Base-by-base conservation (phyloP, 2,113 vertebrate genomes). In the Crotalus viridis region DNA sequence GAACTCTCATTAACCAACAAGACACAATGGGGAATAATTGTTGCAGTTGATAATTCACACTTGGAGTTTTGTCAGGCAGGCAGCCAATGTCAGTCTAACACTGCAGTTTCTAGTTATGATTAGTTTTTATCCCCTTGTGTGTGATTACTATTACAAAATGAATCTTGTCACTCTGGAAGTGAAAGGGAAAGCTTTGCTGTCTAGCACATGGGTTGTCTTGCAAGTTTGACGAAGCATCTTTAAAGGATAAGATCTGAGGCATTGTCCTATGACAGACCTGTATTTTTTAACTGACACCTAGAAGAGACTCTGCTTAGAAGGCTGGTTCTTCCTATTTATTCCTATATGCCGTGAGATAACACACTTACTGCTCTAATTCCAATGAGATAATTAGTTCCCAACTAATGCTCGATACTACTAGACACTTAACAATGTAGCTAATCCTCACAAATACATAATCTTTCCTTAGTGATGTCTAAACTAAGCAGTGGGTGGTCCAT, bases 1-100 rank as follows among this genome's bases (percentile, higher is more conserved):
- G 92, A 61, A 93, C 92, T 86, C 92, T 93, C 92, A 93, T 89
- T 89, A 93, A 89, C 92, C 92, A 89, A 90, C 88, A 89, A 88
- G 92, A 92, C 69, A 51, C 92, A 86, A 93, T 46, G 26, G 92
- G 92, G 92, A 93, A 93, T 90, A 61, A 93, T 93, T 93, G 92
- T 90, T 93, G 92, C 69, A 5, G 69, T 85, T 90, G 92, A 90
- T 93, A 89, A 93, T 90, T 93, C 92, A 90, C 88, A 86, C 55
- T 85, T 24, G 69, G 69, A 89, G 28, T 21, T 89, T 89, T 85
- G 43, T 93, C 55, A 90, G 88, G 88, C 92, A 93, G 52, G 1
- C 88, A 52, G 92, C 92, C 88, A 93, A 48, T 85, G 88, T 85
- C 69, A 57, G 69, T 39, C 54, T 57, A 85, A 93, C 56, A n/a